Base-by-base conservation (phyloP, 2,113 vertebrate species). In the Neogale vison region DNA sequence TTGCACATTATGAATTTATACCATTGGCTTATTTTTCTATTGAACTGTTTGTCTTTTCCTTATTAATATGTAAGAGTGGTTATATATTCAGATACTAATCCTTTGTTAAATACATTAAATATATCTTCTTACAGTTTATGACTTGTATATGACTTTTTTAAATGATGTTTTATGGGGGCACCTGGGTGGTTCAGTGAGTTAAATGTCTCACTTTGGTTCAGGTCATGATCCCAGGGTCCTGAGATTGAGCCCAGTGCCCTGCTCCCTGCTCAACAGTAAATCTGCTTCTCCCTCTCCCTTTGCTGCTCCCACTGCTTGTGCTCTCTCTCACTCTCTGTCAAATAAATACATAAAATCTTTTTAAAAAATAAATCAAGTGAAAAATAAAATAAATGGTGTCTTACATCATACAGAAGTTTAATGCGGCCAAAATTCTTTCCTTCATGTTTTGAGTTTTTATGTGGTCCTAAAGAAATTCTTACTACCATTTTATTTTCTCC, bases 391-490 rank as follows among this genome's bases (percentile, higher is more conserved):
- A 36, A 81, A 63, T 83, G 42, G 24, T 31, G 4, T 50, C 31
- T 82, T 94, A 83, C 74, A 5, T 77, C 52, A 42, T 52, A 79
- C 2, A n/a, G 17, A 94, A 69, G 34, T 76, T 71, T 92, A 76
- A 55, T 7, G 36, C n/a, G 86, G 47, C 74, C 21, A 92, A 91
- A 96, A 92, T 21, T 39, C 8, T 55, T 81, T 74, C 36, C 74
- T 84, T 34, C 15, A 21, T 26, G 2, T 81, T 92, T 85, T 94
- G 84, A 82, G 29, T 6, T 45, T 52, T 76, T 69, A 8, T 52
- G 6, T 45, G 29, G 63, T 87, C 82, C 82, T 74, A 95, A 95
- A 93, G 72, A 93, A 86, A 95, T 80, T 7, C 50, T 96, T 29
- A 50, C 67, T 50, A 34, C 57, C 47, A 45, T 39, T 55, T 5